Evolutionary conservation across 2,888 invertebrate species (phyloP), one percentile per base, ranked within the genome.

Genomic region (Eledone cirrhosa): DNA sequence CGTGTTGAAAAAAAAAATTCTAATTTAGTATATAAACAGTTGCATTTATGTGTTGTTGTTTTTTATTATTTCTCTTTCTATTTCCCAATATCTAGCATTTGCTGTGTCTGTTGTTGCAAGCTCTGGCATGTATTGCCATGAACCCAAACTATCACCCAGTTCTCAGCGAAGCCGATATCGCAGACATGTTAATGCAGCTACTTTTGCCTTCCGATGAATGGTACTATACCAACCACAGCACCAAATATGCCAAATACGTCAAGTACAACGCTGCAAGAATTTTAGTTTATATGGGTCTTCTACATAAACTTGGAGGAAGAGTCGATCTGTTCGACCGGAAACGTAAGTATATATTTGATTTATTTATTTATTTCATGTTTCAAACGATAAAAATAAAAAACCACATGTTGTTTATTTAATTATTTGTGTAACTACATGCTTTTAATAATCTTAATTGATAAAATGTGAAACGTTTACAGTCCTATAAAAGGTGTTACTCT

Each of bases 181-280:
- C 93, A 19, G 93, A 93, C 87, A 92, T 92, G 83, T 88, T 94
- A 72, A 93, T 93, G 85, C 93, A 93, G 88, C 91, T 94, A 81
- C 91, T 94, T 78, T 90, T 94, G 81, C 94, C 94, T 27, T 93
- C 93, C 0, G 93, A 94, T 87, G 94, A 94, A 86, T 93, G 93
- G 93, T 94, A 93, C 90, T 94, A 94, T 90, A 94, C 93, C 76
- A 93, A 93, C 86, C 93, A 93, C 88, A 93, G 93, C 84, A 94
- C 93, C 75, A 92, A 92, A 86, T 93, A 93, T 86, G 93, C 93
- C 77, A 91, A 92, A 79, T 93, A 92, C 85, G 93, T 94, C 79
- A 94, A 94, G 86, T 93, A 93, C 88, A 93, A 94, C 87, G 93
- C 93, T 0, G 93, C 93, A 4, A 86, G 93, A 77, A 92, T 93